Base-by-base conservation (phyloP, 2,888 invertebrate species). In the Lathronympha strigana region DNA sequence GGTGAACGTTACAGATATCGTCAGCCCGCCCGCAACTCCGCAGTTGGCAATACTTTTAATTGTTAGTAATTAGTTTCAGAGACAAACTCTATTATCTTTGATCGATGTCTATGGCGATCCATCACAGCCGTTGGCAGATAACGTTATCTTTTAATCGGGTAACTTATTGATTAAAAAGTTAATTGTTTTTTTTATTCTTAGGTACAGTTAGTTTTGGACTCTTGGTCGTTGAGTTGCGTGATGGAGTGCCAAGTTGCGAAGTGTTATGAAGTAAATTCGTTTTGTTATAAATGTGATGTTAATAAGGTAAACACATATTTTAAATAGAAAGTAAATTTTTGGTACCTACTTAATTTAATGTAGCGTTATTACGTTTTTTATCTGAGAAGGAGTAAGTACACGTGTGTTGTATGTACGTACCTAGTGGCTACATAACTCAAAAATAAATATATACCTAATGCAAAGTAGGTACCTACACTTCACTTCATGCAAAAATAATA, bases 61-160 rank as follows among this genome's bases (percentile, higher is more conserved):
- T 57, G 57, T 54, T 54, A 11, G 4, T 45, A 57, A 45, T 57
- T 45, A 57, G 57, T 57, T 57, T n/a, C n/a, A 8, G 19, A 50
- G 40, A 25, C 13, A n/a, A 55, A 55, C 40, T 45, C 57, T 43
- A 57, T 57, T 57, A 57, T 28, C 43, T 43, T 4, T 57, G 57
- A 57, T 57, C 57, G 57, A 57, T 45, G 43, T 4, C 31, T 15
- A 19, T 9, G 21, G 55, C 43, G 19, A 57, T 57, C 57, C 57
- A 45, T 57, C 57, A 45, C 17, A 13, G 43, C 13, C 43, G 23
- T 25, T 54, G 38, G 19, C 4, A 36, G 53, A 54, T 54, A 38
- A 40, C 40, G 31, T 43, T 45, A 57, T 57, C 57, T 45, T 57
- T 57, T 57, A 57, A 57, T 45, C 57, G 57, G 45, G 19, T 57